phyloP scores from a whole-genome alignment of 2,797 vertebrate genomes.

The Emys orbicularis region DNA sequence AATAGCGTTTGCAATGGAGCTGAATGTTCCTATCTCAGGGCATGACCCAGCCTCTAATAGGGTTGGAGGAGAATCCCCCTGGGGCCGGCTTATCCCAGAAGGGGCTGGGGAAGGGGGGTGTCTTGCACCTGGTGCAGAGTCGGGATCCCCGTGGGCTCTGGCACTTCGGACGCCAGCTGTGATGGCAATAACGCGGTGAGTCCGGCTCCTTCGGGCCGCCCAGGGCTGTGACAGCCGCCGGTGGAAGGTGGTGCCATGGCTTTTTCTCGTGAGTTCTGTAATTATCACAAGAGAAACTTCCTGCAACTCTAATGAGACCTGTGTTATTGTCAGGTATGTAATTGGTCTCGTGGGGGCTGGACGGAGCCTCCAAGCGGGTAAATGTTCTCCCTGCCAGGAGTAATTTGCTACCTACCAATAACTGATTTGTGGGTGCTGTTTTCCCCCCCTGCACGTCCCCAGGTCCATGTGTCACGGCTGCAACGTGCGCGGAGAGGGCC shows the following conservation, averaged over 20 bases:
- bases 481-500: background rate
- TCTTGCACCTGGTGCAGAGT: background rate
- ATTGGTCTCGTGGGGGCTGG: background rate
- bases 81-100: no score
- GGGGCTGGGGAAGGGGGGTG: background rate
- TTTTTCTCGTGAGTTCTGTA: background rate
- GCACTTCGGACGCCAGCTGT: background rate
- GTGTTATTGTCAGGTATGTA: background rate
- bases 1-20: no score
- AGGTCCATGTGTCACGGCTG: background rate
- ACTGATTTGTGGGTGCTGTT: accelerated
- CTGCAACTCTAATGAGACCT: background rate
- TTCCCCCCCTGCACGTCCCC: accelerated
- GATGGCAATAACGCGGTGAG: accelerated
- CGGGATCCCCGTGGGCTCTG: background rate
- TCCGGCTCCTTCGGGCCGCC: no score
- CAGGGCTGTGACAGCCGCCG: no score
- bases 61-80: background rate
- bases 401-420: background rate
- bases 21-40: no score
- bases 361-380: background rate
- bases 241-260: background rate
- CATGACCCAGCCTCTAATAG: no score
- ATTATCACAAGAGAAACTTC: slow-evolving; percentile 11
- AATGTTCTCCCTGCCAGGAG: background rate